These are phyloP conservation scores for Phoxinus phoxinus DNA, from an alignment of 2,113 vertebrate genomes.

Conservation along the genomic window DNA sequence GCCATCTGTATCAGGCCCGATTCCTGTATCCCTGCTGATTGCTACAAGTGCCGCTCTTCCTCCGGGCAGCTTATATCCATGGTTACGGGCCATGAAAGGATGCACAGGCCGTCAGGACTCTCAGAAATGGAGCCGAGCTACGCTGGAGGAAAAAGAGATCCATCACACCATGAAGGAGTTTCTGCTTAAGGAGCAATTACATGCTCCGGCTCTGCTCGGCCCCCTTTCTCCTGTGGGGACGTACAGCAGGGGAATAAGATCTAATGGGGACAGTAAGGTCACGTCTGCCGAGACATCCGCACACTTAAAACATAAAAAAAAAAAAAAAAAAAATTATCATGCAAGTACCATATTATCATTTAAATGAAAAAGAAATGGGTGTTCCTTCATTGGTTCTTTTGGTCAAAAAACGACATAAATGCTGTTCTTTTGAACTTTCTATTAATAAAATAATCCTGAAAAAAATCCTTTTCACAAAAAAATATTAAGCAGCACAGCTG, in stretches of 20 bases:
- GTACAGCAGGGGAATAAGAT: neutral
- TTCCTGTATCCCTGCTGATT: conserved; percentile 20
- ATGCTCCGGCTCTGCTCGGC: neutral
- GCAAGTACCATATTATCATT: neutral
- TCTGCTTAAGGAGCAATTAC: conserved; percentile 37
- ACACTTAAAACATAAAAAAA: neutral
- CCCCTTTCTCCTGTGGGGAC: conserved; percentile 20
- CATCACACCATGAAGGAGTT: conserved; percentile 36
- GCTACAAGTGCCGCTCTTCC: conserved; percentile 11
- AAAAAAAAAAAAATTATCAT: neutral
- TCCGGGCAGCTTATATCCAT: conserved; percentile 21
- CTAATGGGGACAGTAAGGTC: neutral
- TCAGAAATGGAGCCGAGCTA: conserved; percentile 37
- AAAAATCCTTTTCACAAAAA: neutral
- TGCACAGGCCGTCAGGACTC: neutral
- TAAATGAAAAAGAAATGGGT: neutral
- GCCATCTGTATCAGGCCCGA: conserved; percentile 24
- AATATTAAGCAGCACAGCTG: neutral
- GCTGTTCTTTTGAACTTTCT: neutral
- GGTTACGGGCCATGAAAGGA: conserved; percentile 28
- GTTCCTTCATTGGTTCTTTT: neutral
- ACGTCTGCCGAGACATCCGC: neutral
- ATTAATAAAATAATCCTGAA: neutral
- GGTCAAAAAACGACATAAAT: too few species aligned
- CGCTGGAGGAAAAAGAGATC: conserved; percentile 26